phyloP scores from a whole-genome alignment of 2,113 vertebrate genomes.

The Etheostoma cragini region DNA sequence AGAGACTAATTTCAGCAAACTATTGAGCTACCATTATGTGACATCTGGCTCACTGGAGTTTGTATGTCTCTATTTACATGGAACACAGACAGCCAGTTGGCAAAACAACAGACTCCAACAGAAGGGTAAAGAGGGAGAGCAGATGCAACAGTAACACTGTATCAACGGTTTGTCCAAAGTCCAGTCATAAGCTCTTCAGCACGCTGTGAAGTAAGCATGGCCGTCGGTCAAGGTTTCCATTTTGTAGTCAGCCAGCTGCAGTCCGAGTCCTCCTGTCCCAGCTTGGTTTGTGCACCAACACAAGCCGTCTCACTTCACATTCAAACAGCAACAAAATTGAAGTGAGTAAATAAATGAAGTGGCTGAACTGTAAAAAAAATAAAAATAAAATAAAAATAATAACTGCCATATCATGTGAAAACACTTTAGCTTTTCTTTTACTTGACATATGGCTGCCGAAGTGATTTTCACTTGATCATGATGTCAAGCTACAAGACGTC shows the following conservation, averaged over 20 bases:
- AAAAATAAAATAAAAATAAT: not conserved
- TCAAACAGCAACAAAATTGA: not conserved
- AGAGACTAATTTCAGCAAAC: not conserved
- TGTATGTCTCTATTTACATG: slow-evolving; percentile 24
- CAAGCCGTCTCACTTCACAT: not conserved
- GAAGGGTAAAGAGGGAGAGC: slow-evolving; percentile 42
- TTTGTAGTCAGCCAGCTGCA: slow-evolving; percentile 47
- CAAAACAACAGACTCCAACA: slow-evolving; percentile 38
- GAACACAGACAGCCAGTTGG: slow-evolving; percentile 30
- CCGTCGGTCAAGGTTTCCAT: slow-evolving; percentile 38
- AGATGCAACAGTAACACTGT: slow-evolving; percentile 49
- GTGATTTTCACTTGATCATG: not conserved
- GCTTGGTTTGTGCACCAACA: slow-evolving; percentile 28
- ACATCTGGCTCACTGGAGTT: slow-evolving; percentile 27
- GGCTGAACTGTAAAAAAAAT: not conserved
- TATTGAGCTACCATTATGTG: not conserved
- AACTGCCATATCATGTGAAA: not conserved
- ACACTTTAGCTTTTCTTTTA: not conserved
- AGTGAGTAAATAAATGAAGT: not conserved
- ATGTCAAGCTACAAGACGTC: not conserved
- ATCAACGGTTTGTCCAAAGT: slow-evolving; percentile 60
- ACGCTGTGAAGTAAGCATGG: slow-evolving; percentile 49
- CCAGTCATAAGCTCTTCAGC: slow-evolving; percentile 47
- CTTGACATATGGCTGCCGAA: not conserved
- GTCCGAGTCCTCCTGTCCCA: slow-evolving; percentile 12